Evolutionary conservation across 2,113 vertebrate genomes (phyloP), one percentile per base, ranked within the genome.

Genomic region (Muntiacus muntjak): DNA sequence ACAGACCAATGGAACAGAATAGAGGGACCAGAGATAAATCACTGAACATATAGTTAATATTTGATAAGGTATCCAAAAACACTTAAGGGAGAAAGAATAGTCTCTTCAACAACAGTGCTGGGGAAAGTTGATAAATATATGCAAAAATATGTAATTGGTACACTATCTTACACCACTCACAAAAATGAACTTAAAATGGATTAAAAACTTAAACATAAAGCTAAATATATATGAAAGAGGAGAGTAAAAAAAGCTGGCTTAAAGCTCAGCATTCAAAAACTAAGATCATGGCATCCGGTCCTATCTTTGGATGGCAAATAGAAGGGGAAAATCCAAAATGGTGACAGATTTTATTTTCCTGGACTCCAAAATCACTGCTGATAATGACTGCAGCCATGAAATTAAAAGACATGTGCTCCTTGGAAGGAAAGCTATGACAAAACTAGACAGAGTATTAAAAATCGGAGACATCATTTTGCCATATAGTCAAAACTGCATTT

Each of bases 311-410:
- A 71, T 71, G 5, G n/a, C 67, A 71, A 71, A 71, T 71, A 40
- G 67, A 71, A 40, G n/a, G n/a, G 19, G 19, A 40, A 71, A 71
- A 40, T 71, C 19, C 23, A 19, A 40, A 71, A 71, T 0, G 0
- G 19, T 40, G 67, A 40, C 10, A 6, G 10, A 3, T 40, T 71
- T 71, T 71, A 40, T 71, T 71, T 71, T 71, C 67, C 10, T 71
- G n/a, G 67, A 71, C n/a, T 40, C n/a, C 67, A 71, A 40, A 71
- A 71, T 71, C n/a, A 71, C n/a, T 40, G 19, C 10, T 40, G 67
- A 71, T 21, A 40, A 19, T 23, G 19, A 71, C 10, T 40, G 1
- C n/a, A 71, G n/a, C 5, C 19, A 23, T 71, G 67, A 11, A 71
- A 12, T 71, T 40, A 71, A 71, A 71, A 71, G 36, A 23, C 19